A percentile compares a stretch with the other conserved stretches of the same genome.
Evolutionary conservation across 2,113 vertebrate genomes (phyloP).

Genomic region (Perca fluviatilis): DNA sequence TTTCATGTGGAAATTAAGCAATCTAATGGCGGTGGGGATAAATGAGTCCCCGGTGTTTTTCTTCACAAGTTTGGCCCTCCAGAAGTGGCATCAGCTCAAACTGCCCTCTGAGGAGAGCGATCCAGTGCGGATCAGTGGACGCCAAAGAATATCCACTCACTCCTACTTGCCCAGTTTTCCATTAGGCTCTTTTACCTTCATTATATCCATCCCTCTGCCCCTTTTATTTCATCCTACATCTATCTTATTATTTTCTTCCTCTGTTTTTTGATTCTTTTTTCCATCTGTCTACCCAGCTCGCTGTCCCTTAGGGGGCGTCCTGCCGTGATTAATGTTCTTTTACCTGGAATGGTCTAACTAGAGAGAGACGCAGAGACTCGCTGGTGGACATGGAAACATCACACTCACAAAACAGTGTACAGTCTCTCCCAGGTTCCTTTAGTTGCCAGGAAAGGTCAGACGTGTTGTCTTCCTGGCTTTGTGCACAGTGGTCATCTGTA

Average conservation of each 20-base stretch:
- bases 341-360: constrained; percentile 54
- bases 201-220: constrained; percentile 28
- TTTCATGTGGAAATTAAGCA: constrained; percentile 55
- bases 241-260: constrained; percentile 33
- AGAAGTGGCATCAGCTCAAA: constrained; percentile 57
- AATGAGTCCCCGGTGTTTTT: constrained; percentile 42
- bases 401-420: constrained; percentile 10
- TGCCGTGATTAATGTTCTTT: constrained; percentile 60
- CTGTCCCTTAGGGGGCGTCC: constrained; percentile 24
- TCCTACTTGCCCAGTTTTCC: constrained; percentile 37
- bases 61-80: constrained; percentile 25
- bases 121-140: background rate
- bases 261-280: constrained; percentile 30
- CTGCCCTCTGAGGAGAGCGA: constrained; percentile 37
- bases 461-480: constrained; percentile 33
- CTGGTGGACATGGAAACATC: constrained; percentile 52
- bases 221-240: constrained; percentile 31
- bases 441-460: constrained; percentile 43
- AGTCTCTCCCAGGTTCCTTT: background rate
- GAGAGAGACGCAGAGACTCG: constrained; percentile 28
- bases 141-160: constrained; percentile 39
- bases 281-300: constrained; percentile 25
- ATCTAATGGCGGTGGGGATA: constrained; percentile 25
- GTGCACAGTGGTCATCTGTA: constrained; percentile 44
- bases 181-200: constrained; percentile 25